Evolutionary conservation across 2,888 invertebrate species (phyloP).

Genomic region (Cryptus armator): DNA sequence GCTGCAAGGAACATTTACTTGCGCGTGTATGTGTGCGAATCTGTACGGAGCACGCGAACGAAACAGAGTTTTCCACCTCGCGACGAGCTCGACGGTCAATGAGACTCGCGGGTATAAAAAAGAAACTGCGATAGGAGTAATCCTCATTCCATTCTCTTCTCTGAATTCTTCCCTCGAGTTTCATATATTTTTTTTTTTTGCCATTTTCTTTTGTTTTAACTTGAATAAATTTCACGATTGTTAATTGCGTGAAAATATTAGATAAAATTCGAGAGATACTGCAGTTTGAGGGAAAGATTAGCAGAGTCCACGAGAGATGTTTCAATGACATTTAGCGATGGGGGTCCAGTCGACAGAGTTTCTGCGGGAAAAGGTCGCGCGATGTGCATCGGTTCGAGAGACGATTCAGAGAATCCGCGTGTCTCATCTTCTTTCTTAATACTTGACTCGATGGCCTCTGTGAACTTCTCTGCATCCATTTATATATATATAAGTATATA

Average conservation of each 20-base stretch:
- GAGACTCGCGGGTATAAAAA: background rate
- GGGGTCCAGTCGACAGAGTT: constrained; percentile 46
- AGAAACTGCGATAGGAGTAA: background rate
- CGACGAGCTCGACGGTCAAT: background rate
- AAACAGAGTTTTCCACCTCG: constrained; percentile 9
- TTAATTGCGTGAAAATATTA: background rate
- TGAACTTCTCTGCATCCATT: background rate
- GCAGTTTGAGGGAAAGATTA: constrained; percentile 3
- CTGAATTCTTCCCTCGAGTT: background rate
- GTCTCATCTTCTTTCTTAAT: constrained; percentile 48
- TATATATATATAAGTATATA: background rate
- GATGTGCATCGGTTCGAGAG: constrained; percentile 14
- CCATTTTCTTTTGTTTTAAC: too few relatives aligned
- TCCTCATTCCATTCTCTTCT: background rate
- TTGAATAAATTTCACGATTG: background rate
- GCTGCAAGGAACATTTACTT: constrained; percentile 20
- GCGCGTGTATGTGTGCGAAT: background rate
- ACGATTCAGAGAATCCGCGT: constrained; percentile 41
- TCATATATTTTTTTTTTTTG: background rate
- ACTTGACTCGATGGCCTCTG: constrained; percentile 31
- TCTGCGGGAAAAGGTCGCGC: constrained; percentile 57
- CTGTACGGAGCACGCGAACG: background rate
- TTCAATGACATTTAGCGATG: constrained; percentile 61
- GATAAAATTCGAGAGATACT: background rate
- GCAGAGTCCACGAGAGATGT: constrained; percentile 18